A percentile compares a stretch with the other conserved stretches of the same genome.
These are phyloP conservation scores for Euglossa dilemma DNA, from an alignment of 1,140 invertebrate genomes.

Conservation along the genomic window DNA sequence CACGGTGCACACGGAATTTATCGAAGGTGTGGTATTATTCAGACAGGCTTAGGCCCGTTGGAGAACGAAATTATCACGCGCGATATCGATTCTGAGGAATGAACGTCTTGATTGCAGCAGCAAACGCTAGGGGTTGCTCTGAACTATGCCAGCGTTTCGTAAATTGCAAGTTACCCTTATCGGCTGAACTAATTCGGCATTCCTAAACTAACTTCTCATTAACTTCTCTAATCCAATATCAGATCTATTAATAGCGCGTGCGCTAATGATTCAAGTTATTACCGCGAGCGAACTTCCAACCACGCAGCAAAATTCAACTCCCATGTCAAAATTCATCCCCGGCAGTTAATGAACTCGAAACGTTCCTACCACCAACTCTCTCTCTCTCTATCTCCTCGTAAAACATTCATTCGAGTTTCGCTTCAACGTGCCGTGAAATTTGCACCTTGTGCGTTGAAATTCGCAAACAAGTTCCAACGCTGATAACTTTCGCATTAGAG, in stretches of 20 bases:
- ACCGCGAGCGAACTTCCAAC: no score
- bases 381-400: background rate
- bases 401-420: background rate
- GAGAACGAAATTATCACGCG: background rate
- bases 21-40: no score
- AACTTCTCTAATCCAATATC: background rate
- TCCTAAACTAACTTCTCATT: background rate
- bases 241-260: background rate
- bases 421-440: background rate
- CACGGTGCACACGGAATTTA: no score
- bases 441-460: background rate
- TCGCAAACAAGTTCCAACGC: background rate
- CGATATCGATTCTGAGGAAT: slow-evolving; percentile 2
- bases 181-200: background rate
- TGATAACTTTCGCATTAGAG: background rate
- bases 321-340: background rate
- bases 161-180: slow-evolving; percentile 28
- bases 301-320: no score
- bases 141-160: background rate
- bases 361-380: background rate
- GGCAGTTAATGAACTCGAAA: no score
- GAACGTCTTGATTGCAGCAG: slow-evolving; percentile 9
- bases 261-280: background rate
- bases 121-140: background rate
- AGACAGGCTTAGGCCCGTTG: no score